phyloP scores from a whole-genome alignment of 1,140 invertebrate species.

The Drosophila persimilis region DNA sequence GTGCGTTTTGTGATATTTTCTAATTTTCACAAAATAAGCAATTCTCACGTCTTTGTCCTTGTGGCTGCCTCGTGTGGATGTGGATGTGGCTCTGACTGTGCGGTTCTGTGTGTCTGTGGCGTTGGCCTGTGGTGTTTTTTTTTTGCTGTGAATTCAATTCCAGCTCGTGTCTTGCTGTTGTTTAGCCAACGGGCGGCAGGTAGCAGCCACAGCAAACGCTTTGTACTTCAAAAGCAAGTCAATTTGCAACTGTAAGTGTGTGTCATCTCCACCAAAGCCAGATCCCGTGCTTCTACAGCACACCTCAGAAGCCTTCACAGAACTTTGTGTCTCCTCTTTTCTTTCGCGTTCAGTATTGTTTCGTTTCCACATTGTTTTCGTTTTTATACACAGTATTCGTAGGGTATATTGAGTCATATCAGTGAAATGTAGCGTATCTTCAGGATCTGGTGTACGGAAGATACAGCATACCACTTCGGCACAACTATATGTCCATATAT shows the following conservation, averaged over 20 bases:
- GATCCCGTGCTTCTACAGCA: neutral
- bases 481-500: too few relatives aligned
- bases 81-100: too few relatives aligned
- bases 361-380: constrained; percentile 22
- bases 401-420: too few relatives aligned
- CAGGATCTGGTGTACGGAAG: too few relatives aligned
- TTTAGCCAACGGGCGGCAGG: constrained; percentile 70
- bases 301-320: constrained; percentile 8
- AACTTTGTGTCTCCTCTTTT: constrained; percentile 31
- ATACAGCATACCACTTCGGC: too few relatives aligned
- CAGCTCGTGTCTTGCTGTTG: constrained; percentile 45
- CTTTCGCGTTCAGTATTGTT: constrained; percentile 41
- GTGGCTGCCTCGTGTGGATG: constrained; percentile 14
- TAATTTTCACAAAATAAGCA: constrained; percentile 80
- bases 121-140: constrained; percentile 45
- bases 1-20: constrained; percentile 69
- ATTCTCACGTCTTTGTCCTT: constrained; percentile 75
- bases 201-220: constrained; percentile 56
- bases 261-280: constrained; percentile 7
- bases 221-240: constrained; percentile 76
- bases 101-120: constrained; percentile 14
- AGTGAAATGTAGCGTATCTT: too few relatives aligned
- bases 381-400: too few relatives aligned
- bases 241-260: constrained; percentile 59
- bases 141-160: constrained; percentile 64